Percentiles rank a stretch among this genome's conserved stretches.
These are phyloP conservation scores for Climacteris rufus DNA, from an alignment of 2,113 vertebrate species.

Conservation along the genomic window DNA sequence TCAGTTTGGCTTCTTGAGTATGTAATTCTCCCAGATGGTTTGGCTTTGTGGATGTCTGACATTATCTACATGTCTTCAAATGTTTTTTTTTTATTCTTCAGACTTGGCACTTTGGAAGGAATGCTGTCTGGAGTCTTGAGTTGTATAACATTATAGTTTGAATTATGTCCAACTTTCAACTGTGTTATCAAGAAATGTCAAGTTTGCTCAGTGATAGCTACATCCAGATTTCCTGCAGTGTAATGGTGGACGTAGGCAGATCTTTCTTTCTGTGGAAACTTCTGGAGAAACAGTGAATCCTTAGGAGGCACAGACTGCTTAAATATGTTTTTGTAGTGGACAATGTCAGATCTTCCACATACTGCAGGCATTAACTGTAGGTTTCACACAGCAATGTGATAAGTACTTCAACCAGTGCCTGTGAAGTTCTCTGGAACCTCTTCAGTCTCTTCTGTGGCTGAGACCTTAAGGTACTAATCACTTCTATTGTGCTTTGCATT, in stretches of 20 bases:
- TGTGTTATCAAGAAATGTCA: constrained; percentile 37
- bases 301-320: background rate
- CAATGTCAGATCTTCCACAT: background rate
- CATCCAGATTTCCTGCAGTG: background rate
- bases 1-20: constrained; percentile 1
- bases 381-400: background rate
- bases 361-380: background rate
- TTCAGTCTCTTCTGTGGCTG: background rate
- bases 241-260: background rate
- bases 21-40: constrained; percentile 20
- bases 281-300: background rate
- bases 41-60: constrained; percentile 1
- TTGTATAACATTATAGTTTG: constrained; percentile 25
- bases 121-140: background rate
- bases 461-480: background rate
- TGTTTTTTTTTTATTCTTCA: background rate
- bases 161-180: constrained; percentile 34
- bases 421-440: background rate
- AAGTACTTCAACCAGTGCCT: background rate
- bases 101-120: background rate
- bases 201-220: constrained; percentile 12
- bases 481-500: background rate
- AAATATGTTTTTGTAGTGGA: background rate
- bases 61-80: constrained; percentile 3
- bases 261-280: background rate